Percentiles rank a stretch among this genome's conserved stretches.
phyloP scores from a whole-genome alignment of 2,888 invertebrate genomes.

The Tipula helvola region DNA sequence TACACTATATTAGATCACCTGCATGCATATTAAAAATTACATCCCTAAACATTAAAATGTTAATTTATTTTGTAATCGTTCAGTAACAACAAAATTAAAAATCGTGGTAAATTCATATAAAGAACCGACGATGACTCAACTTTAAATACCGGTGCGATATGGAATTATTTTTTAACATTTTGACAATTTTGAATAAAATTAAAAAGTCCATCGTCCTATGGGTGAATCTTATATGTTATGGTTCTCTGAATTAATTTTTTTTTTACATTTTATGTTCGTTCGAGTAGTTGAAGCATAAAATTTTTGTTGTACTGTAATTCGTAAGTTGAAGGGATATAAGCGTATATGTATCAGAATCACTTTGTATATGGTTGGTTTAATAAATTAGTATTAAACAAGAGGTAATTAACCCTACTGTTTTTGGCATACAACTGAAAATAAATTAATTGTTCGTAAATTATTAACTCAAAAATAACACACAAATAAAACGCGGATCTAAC shows the following conservation, averaged over 20 bases:
- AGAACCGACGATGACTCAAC: background rate
- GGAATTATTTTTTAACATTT: background rate
- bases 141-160: background rate
- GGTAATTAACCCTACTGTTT: background rate
- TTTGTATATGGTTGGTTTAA: background rate
- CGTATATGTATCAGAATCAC: background rate
- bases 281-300: background rate
- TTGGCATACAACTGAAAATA: background rate
- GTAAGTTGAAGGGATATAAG: background rate
- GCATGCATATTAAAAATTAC: background rate
- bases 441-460: too few species aligned
- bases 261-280: background rate
- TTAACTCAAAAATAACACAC: too few species aligned
- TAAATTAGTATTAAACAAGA: background rate
- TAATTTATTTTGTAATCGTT: background rate
- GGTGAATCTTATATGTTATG: background rate
- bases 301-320: background rate
- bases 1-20: background rate
- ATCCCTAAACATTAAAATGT: background rate
- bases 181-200: background rate
- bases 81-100: background rate
- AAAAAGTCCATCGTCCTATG: conserved; percentile 6
- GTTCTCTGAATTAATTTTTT: background rate
- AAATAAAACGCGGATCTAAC: too few species aligned
- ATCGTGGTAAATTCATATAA: background rate